Evolutionary conservation across 2,113 vertebrate species (phyloP), one percentile per base, ranked within the genome.

Genomic region (Cygnus buccinator): DNA sequence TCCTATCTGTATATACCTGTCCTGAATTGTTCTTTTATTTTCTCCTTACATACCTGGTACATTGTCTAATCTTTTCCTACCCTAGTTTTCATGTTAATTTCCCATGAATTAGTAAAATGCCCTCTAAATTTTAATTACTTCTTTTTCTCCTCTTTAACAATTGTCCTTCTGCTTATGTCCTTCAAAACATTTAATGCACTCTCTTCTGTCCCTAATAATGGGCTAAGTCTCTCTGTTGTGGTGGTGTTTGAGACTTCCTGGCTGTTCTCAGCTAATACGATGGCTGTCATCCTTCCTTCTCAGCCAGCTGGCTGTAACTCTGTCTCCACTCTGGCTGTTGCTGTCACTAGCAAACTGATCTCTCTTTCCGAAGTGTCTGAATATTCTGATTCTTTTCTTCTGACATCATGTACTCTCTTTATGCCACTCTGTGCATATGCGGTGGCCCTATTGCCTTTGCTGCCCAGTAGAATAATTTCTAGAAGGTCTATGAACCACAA

Each of bases 221-320:
- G 91, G 95, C 96, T 90, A 96, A 92, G 89, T 89, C 80, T 87
- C 9, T n/a, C 35, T 46, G 57, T 35, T 39, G 78, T 58, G 90
- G 13, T 90, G 76, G 17, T 86, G 72, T 17, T 91, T 39, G 73
- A 80, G 72, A 37, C n/a, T 80, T 87, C 43, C 84, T 93, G 93
- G 70, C 96, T 94, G 93, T 95, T 95, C 94, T 65, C 94, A 70
- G 93, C 67, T 44, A 9, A 79, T 54, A 87, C 70, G 74, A 76
- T 82, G 89, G 74, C 91, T 89, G 59, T 46, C 84, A 66, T 79
- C 75, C 63, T 59, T 23, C 35, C 39, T 71, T 29, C 72, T 33
- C 90, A 83, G 96, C 94, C 96, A 97, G 95, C 96, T 97, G 95
- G 92, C 96, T 73, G 41, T 43, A 46, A 5, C 76, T 43, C 89